Base-by-base conservation (phyloP, 2,113 vertebrate species). In the Pogonocichla stellata region DNA sequence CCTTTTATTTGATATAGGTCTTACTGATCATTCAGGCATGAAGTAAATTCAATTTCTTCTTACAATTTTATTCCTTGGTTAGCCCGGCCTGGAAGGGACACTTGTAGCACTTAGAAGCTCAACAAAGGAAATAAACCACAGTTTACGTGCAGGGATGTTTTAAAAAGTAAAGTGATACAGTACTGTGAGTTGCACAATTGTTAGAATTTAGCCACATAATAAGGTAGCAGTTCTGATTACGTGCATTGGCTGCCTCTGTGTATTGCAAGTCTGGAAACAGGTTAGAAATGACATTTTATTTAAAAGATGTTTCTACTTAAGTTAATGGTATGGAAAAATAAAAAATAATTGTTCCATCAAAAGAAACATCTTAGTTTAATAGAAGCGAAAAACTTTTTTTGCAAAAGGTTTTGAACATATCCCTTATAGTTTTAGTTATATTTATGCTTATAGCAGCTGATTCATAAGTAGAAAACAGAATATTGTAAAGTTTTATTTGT, bases 401-500 rank as follows among this genome's bases (percentile, higher is more conserved):
- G 40, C 51, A 23, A 85, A 89, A 45, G 20, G 19, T 51, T 90
- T 90, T 88, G 40, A 82, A 90, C 81, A 50, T 62, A 11, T 12
- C 19, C 14, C 24, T 80, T 71, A 34, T 4, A 72, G 19, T 57
- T 92, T 91, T 47, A 83, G 50, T 74, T 38, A 42, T 38, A 66
- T 70, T 56, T 74, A 65, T 80, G 29, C 6, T 69, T 69, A 66
- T 28, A 57, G 40, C 17, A 82, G 5, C n/a, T 82, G 82, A 92
- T 87, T 66, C 12, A 48, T 66, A 82, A 80, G n/a, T 62, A 91
- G 71, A 84, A 96, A 87, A 53, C 4, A 53, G 23, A 80, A 36
- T 12, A 48, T 61, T 83, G 34, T 50, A 57, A 62, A 83, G 40
- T 88, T 93, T 91, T 96, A 91, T 95, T 96, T 90, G 42, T 95